These are phyloP conservation scores for Acanthis flammea DNA, from an alignment of 2,797 vertebrate species.

Conservation along the genomic window DNA sequence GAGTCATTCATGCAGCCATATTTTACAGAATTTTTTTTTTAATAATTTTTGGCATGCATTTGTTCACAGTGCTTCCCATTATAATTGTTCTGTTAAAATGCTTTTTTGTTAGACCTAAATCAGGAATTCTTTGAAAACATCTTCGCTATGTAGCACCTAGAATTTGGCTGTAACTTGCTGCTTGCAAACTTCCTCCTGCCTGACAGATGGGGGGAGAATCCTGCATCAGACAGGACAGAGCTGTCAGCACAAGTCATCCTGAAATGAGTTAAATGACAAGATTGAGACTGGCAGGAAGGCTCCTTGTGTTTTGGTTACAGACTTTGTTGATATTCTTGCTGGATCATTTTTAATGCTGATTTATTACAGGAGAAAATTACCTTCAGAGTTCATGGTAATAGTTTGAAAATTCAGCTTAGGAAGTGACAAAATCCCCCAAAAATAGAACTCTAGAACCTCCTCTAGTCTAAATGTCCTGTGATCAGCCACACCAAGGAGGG, in stretches of 20 bases:
- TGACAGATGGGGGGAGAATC: neutral
- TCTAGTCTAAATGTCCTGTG: neutral
- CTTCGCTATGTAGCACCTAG: neutral
- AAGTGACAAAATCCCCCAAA: neutral
- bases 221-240: neutral
- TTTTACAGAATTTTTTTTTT: neutral
- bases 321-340: neutral
- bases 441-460: neutral
- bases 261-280: neutral
- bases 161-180: neutral
- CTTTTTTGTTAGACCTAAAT: neutral
- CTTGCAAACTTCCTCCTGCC: neutral
- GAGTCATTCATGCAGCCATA: neutral
- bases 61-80: neutral
- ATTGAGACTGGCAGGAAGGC: neutral
- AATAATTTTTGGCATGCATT: neutral
- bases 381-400: neutral
- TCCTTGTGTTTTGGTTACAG: neutral
- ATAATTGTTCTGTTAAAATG: neutral
- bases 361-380: neutral
- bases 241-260: neutral
- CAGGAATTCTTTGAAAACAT: neutral
- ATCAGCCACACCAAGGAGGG: neutral
- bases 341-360: neutral
- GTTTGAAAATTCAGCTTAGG: neutral